Conservation (phyloP, 2,113 vertebrate genomes). For the Lipotes vexillifer region DNA sequence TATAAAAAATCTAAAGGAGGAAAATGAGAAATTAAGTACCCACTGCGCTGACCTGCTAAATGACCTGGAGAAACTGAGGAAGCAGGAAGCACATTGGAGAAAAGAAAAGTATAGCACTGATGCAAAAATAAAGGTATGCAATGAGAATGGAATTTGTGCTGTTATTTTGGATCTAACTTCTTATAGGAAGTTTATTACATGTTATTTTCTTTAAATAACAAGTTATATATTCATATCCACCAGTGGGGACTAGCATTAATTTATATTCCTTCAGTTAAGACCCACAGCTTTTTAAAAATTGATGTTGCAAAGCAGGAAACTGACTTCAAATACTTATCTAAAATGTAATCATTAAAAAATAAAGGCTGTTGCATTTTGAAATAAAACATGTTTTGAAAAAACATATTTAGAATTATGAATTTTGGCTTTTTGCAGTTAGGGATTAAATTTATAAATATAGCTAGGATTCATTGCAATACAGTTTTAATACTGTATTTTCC, state of each 20-base stretch:
- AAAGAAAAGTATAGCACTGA: constrained; percentile 84
- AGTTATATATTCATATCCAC: constrained; percentile 86
- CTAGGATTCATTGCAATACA: constrained; percentile 29
- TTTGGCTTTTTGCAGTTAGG: constrained; percentile 51
- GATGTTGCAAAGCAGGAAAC: constrained; percentile 88
- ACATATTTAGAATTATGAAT: constrained; percentile 53
- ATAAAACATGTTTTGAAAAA: constrained; percentile 71
- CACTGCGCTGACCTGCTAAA: constrained; percentile 87
- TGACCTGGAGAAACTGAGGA: constrained; percentile 93
- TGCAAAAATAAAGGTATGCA: constrained; percentile 88
- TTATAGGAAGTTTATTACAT: constrained; percentile 74
- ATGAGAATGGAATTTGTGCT: constrained; percentile 41
- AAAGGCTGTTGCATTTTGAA: constrained; percentile 79
- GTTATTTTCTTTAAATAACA: constrained; percentile 85
- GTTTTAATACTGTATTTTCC: constrained; percentile 42
- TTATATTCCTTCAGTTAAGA: constrained; percentile 88
- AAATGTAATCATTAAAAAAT: constrained; percentile 87
- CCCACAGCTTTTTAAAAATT: constrained; percentile 91
- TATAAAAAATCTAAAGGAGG: constrained; percentile 87
- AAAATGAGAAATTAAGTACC: constrained; percentile 89
- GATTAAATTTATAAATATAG: constrained; percentile 52
- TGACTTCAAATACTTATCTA: constrained; percentile 87
- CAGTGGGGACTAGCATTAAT: constrained; percentile 85
- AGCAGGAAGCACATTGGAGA: constrained; percentile 83
- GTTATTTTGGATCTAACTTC: constrained; percentile 73